Percentiles rank a stretch among this genome's conserved stretches.
Evolutionary conservation across 2,888 invertebrate genomes (phyloP).

Genomic region (Melangyna quadrimaculata): DNA sequence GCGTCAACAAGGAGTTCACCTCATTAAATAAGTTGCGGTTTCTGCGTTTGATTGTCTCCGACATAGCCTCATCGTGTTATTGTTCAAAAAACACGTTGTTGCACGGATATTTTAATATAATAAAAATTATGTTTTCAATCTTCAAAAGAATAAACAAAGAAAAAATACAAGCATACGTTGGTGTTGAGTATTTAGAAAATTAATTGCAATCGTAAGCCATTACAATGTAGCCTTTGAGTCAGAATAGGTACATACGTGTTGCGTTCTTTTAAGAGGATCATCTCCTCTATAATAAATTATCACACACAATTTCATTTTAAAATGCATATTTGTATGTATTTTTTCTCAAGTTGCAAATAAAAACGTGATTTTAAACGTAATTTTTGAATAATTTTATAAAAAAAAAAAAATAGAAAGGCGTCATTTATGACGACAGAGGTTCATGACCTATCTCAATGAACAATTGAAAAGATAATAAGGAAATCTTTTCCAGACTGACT

Average conservation of each 20-base stretch:
- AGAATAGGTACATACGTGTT: constrained; percentile 43
- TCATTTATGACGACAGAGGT: not conserved
- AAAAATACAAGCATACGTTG: not conserved
- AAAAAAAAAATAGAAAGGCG: constrained; percentile 9
- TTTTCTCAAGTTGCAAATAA: constrained; percentile 43
- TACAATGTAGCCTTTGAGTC: constrained; percentile 60
- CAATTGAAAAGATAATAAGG: constrained; percentile 55
- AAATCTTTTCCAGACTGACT: constrained; percentile 43
- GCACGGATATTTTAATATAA: constrained; percentile 30
- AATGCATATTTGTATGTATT: not conserved
- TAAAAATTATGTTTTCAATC: constrained; percentile 6
- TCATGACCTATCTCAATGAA: constrained; percentile 61
- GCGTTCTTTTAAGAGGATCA: constrained; percentile 53
- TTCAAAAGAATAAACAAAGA: not conserved
- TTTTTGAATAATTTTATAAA: constrained; percentile 6
- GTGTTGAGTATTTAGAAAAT: not conserved
- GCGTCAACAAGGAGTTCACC: constrained; percentile 44
- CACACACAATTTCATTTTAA: constrained; percentile 18
- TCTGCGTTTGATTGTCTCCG: constrained; percentile 57
- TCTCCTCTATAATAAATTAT: constrained; percentile 41
- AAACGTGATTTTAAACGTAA: constrained; percentile 61
- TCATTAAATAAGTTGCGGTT: constrained; percentile 57
- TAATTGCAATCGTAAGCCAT: constrained; percentile 65
- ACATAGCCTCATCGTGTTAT: constrained; percentile 49
- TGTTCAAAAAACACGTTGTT: constrained; percentile 65